A percentile compares a stretch with the other conserved stretches of the same genome.
Evolutionary conservation across 2,888 invertebrate genomes (phyloP).

Genomic region (Luperina testacea): DNA sequence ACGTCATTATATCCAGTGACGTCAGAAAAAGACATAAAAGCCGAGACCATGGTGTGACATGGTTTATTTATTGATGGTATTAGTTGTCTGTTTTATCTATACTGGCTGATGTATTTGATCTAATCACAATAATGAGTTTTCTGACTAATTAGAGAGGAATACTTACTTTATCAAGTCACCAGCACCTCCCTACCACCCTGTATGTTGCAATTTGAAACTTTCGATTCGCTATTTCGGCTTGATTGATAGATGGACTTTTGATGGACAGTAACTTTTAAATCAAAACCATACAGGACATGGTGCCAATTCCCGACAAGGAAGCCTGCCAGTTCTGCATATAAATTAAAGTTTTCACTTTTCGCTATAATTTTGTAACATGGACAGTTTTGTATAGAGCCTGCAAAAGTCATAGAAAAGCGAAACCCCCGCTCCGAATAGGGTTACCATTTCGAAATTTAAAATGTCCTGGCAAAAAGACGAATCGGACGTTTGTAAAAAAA

Average conservation of each 20-base stretch:
- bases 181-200: no score
- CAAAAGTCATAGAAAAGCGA: neutral
- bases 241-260: conserved; percentile 26
- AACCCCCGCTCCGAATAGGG: neutral
- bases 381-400: neutral
- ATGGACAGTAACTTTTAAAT: conserved; percentile 20
- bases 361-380: conserved; percentile 3
- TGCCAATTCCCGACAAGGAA: conserved; percentile 23
- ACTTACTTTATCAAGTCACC: no score
- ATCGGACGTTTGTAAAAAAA: neutral
- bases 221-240: conserved; percentile 5
- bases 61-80: conserved; percentile 31
- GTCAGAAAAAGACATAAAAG: conserved; percentile 40
- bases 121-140: neutral
- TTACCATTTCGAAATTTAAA: neutral
- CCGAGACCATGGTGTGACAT: conserved; percentile 22
- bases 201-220: neutral
- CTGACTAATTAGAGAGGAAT: no score
- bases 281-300: conserved; percentile 16
- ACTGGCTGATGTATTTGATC: conserved; percentile 2
- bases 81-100: conserved; percentile 14
- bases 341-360: conserved; percentile 53
- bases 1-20: conserved; percentile 40
- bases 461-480: neutral
- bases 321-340: conserved; percentile 36